A percentile compares a stretch with the other conserved stretches of the same genome.
These are phyloP conservation scores for Sweltsa coloradensis DNA, from an alignment of 1,140 invertebrate species.

Conservation along the genomic window DNA sequence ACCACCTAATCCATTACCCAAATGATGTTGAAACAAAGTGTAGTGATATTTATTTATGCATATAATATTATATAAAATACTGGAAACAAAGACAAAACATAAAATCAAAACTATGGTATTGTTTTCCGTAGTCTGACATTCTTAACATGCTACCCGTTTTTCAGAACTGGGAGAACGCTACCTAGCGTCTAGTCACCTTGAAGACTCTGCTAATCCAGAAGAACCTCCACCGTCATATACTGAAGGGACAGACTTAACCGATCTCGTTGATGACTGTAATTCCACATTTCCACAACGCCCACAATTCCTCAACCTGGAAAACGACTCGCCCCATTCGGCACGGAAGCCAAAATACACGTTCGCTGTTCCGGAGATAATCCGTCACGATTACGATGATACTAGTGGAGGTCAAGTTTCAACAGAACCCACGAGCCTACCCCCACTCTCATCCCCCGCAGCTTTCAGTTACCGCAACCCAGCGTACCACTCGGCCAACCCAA, in stretches of 20 bases:
- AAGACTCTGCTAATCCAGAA: slow-evolving; percentile 3
- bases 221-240: background rate
- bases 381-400: no score
- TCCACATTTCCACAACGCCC: slow-evolving; percentile 32
- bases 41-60: no score
- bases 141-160: background rate
- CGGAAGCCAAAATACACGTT: slow-evolving; percentile 32
- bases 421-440: slow-evolving; percentile 42
- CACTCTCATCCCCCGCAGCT: slow-evolving; percentile 31
- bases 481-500: slow-evolving; percentile 59
- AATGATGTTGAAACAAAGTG: no score
- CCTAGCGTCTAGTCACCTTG: slow-evolving; percentile 3
- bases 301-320: slow-evolving; percentile 35
- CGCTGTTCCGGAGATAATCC: no score
- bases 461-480: slow-evolving; percentile 60
- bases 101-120: no score
- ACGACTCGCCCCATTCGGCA: slow-evolving; percentile 24
- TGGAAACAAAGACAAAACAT: no score
- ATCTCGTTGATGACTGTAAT: no score
- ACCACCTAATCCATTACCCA: no score
- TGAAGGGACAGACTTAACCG: no score
- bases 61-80: no score
- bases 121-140: background rate
- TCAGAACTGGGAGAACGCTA: slow-evolving; percentile 3
- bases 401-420: slow-evolving; percentile 29